Evolutionary conservation across 1,140 invertebrate species (phyloP), one percentile per base, ranked within the genome.

Genomic region (Diachasma alloeum): DNA sequence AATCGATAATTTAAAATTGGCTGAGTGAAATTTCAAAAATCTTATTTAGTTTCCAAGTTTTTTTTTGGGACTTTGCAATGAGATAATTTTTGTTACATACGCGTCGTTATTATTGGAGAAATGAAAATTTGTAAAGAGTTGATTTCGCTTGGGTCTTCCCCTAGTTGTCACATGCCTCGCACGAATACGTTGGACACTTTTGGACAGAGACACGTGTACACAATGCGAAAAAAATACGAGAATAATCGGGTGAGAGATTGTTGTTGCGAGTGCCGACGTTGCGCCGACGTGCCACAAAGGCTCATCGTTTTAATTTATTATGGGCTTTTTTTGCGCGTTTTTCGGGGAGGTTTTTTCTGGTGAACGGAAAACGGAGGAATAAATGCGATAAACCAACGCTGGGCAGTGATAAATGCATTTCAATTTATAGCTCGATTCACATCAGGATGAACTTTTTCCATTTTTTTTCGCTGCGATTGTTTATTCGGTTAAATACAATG

Each of bases 351-450:
- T 17, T 56, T 22, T 56, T 22, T 39, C 53, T 42, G 26, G n/a
- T 26, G 10, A n/a, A n/a, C 4, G 24, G 36, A 24, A 17, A 56
- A 36, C 39, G 59, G 37, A 37, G 72, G 36, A 63, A 36, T 15
- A 15, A 36, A 15, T 56, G 63, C 56, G 72, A 74, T 66, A 66
- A 74, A 26, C 53, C 53, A 74, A 63, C 31, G 53, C 19, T 22
- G 26, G 72, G 31, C 48, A 74, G 56, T 74, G 72, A 74, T 74
- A 63, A 74, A 73, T 59, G 48, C 44, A 48, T 72, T 72, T 72
- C 70, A 17, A 72, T 72, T 72, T 72, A 15, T 15, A 22, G 19
- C 48, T 56, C 48, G 48, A 56, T 56, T 56, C 19, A 42, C 39
- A 42, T 42, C 39, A 15, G 17, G 17, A 46, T 42, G 0, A 24